Evolutionary conservation across 2,113 vertebrate genomes (phyloP).

Genomic region (Periophthalmodon schlosseri): DNA sequence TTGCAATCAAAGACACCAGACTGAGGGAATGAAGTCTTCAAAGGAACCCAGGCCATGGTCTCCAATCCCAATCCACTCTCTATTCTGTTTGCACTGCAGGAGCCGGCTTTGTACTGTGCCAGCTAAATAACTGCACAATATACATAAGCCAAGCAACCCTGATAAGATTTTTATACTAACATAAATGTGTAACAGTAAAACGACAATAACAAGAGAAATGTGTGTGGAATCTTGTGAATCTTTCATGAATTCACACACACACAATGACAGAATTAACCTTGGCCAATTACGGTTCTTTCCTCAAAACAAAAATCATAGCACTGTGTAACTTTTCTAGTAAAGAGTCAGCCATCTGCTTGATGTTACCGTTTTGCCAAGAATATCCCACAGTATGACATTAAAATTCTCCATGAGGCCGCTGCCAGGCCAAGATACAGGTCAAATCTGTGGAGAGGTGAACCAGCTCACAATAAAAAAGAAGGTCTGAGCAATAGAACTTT

Average conservation of each 20-base stretch:
- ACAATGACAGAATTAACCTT: background rate
- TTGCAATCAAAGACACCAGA: constrained; percentile 58
- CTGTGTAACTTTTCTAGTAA: too few relatives aligned
- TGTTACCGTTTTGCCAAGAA: too few relatives aligned
- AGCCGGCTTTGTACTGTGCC: constrained; percentile 43
- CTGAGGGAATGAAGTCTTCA: constrained; percentile 52
- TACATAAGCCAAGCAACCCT: constrained; percentile 14
- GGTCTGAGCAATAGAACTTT: too few relatives aligned
- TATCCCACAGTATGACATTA: too few relatives aligned
- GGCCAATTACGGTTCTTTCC: background rate
- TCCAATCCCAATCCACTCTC: constrained; percentile 43
- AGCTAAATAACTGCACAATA: constrained; percentile 32
- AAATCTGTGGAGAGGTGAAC: too few relatives aligned
- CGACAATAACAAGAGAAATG: background rate
- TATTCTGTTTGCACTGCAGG: constrained; percentile 44
- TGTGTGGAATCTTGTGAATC: background rate
- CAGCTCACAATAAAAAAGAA: too few relatives aligned
- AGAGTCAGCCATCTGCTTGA: too few relatives aligned
- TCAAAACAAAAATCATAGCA: background rate
- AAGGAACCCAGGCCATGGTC: constrained; percentile 38
- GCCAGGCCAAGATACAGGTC: too few relatives aligned
- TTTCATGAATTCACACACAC: background rate
- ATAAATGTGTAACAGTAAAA: background rate
- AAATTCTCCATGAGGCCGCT: too few relatives aligned
- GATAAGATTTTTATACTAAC: background rate